Evolutionary conservation across 1,140 invertebrate species (phyloP), one percentile per base, ranked within the genome.

Genomic region (Drosophila seguyi): DNA sequence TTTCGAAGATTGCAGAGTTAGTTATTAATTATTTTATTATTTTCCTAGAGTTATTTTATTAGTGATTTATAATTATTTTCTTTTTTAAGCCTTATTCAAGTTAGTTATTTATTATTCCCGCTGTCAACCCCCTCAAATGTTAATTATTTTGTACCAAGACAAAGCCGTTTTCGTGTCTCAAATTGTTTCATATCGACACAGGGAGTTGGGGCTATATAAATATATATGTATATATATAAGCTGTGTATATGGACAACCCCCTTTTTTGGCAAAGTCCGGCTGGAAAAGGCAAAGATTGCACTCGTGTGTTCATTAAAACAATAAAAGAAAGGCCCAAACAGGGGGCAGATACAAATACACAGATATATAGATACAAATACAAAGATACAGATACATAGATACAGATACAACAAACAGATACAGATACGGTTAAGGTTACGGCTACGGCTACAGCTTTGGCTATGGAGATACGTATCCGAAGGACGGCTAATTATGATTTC

Each of bases 261-360:
- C 27, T 53, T 52, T 25, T 25, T n/a, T 50, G 48, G 29, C 13
- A 16, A 36, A 22, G n/a, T 11, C 16, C 22, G 22, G 4, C 14
- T 29, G 20, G 41, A 25, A 44, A 27, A 66, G 50, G 18, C 47
- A 13, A 42, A 72, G 75, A 88, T 84, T 88, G 77, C 71, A 79
- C 85, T 88, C 67, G 75, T 73, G 74, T 88, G 85, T 90, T 88
- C 85, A 88, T 88, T 90, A 88, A 88, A 90, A 88, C 84, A 88
- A 88, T 88, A 90, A 88, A 88, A 90, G 72, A 45, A 72, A 72
- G 58, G 65, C 83, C 73, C 78, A 68, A 58, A 74, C 69, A 78
- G 18, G 31, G 31, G 38, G 45, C 31, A 57, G 18, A 55, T 27
- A 41, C n/a, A 20, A 5, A 44, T 1, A 22, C 11, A 22, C 44